These are phyloP conservation scores for Buteo buteo DNA, from an alignment of 2,113 vertebrate species.

Conservation along the genomic window DNA sequence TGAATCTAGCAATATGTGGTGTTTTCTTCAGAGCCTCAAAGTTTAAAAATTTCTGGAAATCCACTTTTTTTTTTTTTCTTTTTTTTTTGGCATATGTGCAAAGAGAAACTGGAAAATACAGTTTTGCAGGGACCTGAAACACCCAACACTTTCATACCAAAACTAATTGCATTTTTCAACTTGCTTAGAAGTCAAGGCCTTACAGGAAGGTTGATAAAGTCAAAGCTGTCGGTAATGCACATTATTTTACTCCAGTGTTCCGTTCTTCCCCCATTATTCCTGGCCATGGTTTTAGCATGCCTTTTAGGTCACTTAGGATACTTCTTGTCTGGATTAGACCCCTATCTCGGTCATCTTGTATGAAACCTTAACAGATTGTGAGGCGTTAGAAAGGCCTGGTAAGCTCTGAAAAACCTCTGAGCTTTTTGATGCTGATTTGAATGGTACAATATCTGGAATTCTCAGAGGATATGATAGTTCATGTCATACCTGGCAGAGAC, in stretches of 20 bases:
- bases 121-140: background rate
- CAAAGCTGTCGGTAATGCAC: rapidly evolving
- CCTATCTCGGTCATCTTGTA: background rate
- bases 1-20: background rate
- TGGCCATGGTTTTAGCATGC: background rate
- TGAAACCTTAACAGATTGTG: background rate
- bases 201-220: background rate
- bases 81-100: background rate
- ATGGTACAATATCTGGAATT: background rate
- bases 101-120: background rate
- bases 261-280: background rate
- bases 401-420: background rate
- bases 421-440: background rate
- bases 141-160: background rate
- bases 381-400: background rate
- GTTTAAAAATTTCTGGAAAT: background rate
- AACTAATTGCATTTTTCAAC: background rate
- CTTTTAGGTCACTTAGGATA: background rate
- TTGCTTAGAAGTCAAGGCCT: background rate
- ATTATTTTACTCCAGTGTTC: background rate
- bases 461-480: background rate
- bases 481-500: background rate
- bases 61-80: background rate
- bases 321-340: background rate
- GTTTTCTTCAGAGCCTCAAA: background rate